Conservation (phyloP, 2,888 invertebrate species). For the Ditylenchus weischeri region DNA sequence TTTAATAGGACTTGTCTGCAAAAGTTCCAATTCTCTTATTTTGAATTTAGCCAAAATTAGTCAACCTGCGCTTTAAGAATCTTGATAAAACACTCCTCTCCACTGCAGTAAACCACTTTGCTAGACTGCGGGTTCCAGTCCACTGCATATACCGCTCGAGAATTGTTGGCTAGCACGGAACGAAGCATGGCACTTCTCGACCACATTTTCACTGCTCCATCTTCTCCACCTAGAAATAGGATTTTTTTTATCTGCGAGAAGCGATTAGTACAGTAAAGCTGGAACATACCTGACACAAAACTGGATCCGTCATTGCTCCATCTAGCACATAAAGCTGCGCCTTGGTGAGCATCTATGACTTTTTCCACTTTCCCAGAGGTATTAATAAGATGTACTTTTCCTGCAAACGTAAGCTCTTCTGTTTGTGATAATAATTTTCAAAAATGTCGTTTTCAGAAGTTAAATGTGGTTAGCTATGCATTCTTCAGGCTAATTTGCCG, state of each 20-base stretch:
- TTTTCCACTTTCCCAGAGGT: conserved; percentile 87
- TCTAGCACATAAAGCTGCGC: conserved; percentile 78
- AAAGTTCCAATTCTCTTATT: not conserved
- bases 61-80: conserved; percentile 62
- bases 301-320: conserved; percentile 95
- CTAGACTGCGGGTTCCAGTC: conserved; percentile 50
- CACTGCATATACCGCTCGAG: conserved; percentile 39
- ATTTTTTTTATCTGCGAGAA: too few relatives aligned
- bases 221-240: conserved; percentile 75
- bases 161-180: conserved; percentile 75
- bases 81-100: conserved; percentile 66
- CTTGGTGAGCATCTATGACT: conserved; percentile 81
- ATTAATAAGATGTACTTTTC: conserved; percentile 80
- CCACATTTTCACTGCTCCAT: conserved; percentile 94
- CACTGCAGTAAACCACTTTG: conserved; percentile 65
- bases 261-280: not conserved
- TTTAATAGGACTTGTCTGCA: conserved; percentile 59
- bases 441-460: too few relatives aligned
- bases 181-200: conserved; percentile 85
- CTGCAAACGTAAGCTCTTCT: conserved; percentile 59
- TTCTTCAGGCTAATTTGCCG: too few relatives aligned
- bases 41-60: not conserved
- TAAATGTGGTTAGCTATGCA: too few relatives aligned
- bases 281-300: conserved; percentile 74
- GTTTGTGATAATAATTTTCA: not conserved